Base-by-base conservation (phyloP, 2,797 vertebrate genomes). In the Pangasius larnaudii region DNA sequence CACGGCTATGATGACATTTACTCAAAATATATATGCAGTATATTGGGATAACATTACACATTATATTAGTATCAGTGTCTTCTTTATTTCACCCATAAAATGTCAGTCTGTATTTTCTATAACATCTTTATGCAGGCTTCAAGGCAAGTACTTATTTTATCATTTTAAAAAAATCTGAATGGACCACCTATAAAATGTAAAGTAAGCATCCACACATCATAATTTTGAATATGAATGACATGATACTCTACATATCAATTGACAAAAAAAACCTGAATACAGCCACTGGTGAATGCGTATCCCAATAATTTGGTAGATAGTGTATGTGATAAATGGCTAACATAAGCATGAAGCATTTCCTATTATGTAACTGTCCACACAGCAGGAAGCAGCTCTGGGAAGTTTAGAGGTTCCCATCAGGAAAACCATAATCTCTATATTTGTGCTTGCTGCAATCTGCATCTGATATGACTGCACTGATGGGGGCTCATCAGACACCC, bases 401-500 rank as follows among this genome's bases (percentile, higher is more conserved):
- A 30, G 39, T 33, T 74, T 71, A 24, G 53, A 71, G 69, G 30
- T 58, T 82, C 84, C 10, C 67, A 69, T 36, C 51, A 88, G 63
- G 56, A 90, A 88, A 87, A 82, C 16, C 46, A 19, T 83, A 87
- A 85, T 85, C 77, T 74, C 72, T 81, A 46, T 65, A 69, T 46
- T 63, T 84, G 65, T 79, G 67, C 69, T 75, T 87, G 13, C 82
- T 85, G 77, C 49, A 83, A 85, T 86, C n/a, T 51, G 80, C 33
- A 89, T 88, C 61, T 84, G 72, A 89, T 27, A 80, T 14, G 36
- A 18, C 77, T 85, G 67, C 42, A 83, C 61, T 72, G 75, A 86
- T 46, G 81, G 79, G 71, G 53, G 51, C 33, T 83, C 59, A 89
- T 91, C 85, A 89, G 74, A 89, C 14, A 74, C 46, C 59, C 11